phyloP scores from a whole-genome alignment of 2,113 vertebrate species.

The Castor canadensis region DNA sequence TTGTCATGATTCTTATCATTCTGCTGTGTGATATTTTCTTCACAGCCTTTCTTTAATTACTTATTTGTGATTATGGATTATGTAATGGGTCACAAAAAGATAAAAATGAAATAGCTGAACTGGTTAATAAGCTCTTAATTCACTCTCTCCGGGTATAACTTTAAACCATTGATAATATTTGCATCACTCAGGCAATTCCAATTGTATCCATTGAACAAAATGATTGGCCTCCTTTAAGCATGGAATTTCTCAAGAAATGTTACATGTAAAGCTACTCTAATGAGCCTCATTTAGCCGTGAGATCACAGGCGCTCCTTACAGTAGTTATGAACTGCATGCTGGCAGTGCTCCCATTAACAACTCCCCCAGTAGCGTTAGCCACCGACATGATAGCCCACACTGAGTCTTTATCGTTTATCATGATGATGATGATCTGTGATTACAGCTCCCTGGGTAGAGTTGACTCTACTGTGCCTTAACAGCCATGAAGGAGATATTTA shows the following conservation, averaged over 20 bases:
- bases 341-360: constrained; percentile 51
- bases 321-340: not conserved
- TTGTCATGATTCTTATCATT: not conserved
- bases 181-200: not conserved
- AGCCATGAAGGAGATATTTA: constrained; percentile 64
- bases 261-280: constrained; percentile 19
- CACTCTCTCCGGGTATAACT: not conserved
- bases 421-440: constrained; percentile 62
- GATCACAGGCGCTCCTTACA: constrained; percentile 47
- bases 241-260: constrained; percentile 51
- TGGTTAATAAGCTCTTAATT: not conserved
- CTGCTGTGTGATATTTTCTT: not conserved
- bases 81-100: not conserved
- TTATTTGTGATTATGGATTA: not conserved
- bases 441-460: constrained; percentile 59
- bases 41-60: not conserved
- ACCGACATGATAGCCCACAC: not conserved
- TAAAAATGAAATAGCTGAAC: not conserved
- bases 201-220: constrained; percentile 1
- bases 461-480: constrained; percentile 36
- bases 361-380: not conserved
- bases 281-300: constrained; percentile 33
- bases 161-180: not conserved
- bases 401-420: constrained; percentile 34
- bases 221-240: constrained; percentile 48